A percentile compares a stretch with the other conserved stretches of the same genome.
phyloP scores from a whole-genome alignment of 2,888 invertebrate genomes.

The Trachelus troglodyta region DNA sequence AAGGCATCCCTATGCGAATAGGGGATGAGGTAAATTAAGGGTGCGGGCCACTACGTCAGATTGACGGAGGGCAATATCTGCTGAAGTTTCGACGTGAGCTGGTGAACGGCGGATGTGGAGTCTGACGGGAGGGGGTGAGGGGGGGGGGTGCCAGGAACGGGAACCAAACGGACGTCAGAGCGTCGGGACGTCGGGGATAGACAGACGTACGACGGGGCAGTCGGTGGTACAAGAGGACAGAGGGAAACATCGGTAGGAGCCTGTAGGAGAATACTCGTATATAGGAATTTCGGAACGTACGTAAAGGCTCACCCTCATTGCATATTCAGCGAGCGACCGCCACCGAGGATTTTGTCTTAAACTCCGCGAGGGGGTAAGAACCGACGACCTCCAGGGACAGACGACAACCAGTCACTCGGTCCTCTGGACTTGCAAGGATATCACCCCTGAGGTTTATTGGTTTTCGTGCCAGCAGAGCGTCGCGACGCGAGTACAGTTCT shows the following conservation, averaged over 20 bases:
- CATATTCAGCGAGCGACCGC: constrained; percentile 56
- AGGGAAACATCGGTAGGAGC: constrained; percentile 6
- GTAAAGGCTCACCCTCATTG: constrained; percentile 53
- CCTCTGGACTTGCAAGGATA: constrained; percentile 31
- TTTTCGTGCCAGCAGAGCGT: constrained; percentile 30
- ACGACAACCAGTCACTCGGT: constrained; percentile 41
- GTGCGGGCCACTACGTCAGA: constrained; percentile 24
- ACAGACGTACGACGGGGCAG: constrained; percentile 32
- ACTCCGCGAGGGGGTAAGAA: constrained; percentile 27
- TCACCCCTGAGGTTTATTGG: constrained; percentile 38
- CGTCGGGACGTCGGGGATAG: constrained; percentile 31
- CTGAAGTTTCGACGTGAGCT: constrained; percentile 28
- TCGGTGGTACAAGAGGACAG: neutral
- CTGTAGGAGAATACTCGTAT: constrained; percentile 7
- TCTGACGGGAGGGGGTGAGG: neutral
- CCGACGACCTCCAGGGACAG: constrained; percentile 28
- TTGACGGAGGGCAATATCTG: constrained; percentile 45
- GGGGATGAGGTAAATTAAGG: constrained; percentile 10
- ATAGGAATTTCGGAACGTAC: neutral
- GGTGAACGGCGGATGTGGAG: neutral
- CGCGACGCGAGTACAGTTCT: neutral
- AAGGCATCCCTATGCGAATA: neutral
- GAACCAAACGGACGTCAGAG: constrained; percentile 14
- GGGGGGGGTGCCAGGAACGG: constrained; percentile 10
- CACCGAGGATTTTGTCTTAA: constrained; percentile 53